Evolutionary conservation across 2,797 vertebrate species (phyloP), one percentile per base, ranked within the genome.

Genomic region (Danio aesculapii): DNA sequence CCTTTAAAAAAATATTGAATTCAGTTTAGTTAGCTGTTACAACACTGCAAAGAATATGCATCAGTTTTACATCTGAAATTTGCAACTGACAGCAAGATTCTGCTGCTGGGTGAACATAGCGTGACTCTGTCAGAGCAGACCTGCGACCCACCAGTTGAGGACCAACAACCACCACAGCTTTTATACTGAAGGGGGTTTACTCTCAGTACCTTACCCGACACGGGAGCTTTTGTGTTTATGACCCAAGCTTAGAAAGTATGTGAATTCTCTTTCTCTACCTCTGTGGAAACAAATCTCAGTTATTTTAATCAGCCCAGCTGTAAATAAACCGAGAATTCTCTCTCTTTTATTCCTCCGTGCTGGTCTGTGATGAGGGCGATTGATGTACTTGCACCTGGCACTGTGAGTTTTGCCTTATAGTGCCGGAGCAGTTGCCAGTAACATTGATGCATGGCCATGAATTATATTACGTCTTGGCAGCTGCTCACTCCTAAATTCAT

Each of bases 391-490:
- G 92, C 93, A 93, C 90, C 88, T 90, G 86, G 86, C 89, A 93
- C 89, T 87, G 87, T 87, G 88, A 90, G 90, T 89, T 88, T 90
- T 86, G 82, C 88, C 89, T 90, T 91, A 89, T 87, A 91, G 87
- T 87, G 91, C 90, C 89, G 88, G 88, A 92, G 90, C 87, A 84
- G 90, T 90, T 87, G 89, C 87, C 86, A 87, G 89, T 91, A 92
- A 91, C 87, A 77, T 77, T 93, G 94, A 94, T 91, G 92, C 93
- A 90, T 92, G 87, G 88, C 89, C 88, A 82, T 91, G 93, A 94
- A 94, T 92, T 92, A 91, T 93, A 91, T 94, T 93, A 92, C 77
- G 87, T 86, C 87, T 87, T 89, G 92, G 90, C 91, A 90, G 87
- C 88, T 86, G 90, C 88, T 91, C 86, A 86, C 91, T 88, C 85